These are phyloP conservation scores for Trissolcus japonicus DNA, from an alignment of 2,888 invertebrate species.

Conservation along the genomic window DNA sequence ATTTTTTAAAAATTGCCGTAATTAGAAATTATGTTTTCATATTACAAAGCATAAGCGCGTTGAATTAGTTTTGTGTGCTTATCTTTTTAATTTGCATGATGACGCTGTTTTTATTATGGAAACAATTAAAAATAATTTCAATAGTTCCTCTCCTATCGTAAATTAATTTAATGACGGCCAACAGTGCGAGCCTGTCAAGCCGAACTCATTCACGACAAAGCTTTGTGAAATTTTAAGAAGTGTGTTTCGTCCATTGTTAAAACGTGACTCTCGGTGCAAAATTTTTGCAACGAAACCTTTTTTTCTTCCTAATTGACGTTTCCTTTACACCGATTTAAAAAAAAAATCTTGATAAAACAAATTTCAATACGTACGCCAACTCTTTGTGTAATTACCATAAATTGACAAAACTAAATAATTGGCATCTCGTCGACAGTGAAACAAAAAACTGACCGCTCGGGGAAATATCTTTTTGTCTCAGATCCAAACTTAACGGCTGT, in stretches of 20 bases:
- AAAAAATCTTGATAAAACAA: background rate
- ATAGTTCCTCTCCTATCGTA: no score
- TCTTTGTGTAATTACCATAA: background rate
- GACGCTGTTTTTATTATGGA: no score
- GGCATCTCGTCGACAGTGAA: background rate
- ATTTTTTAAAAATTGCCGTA: no score
- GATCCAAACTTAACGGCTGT: conserved; percentile 12
- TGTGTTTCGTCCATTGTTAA: conserved; percentile 2
- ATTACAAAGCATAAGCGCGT: no score
- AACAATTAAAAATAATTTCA: no score
- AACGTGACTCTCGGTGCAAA: background rate
- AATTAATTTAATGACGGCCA: no score
- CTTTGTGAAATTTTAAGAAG: background rate
- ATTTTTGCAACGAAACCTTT: conserved; percentile 2
- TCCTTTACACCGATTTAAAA: conserved; percentile 1
- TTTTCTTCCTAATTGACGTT: conserved; percentile 10
- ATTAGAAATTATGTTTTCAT: no score
- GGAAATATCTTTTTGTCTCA: background rate
- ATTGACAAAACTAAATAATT: background rate
- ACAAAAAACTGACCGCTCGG: background rate
- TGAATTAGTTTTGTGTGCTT: no score
- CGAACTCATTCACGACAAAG: no score
- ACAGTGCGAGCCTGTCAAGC: no score
- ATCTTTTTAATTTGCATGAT: no score
- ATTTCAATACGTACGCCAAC: background rate